These are phyloP conservation scores for Octopus sinensis DNA, from an alignment of 1,140 invertebrate species.

Conservation along the genomic window DNA sequence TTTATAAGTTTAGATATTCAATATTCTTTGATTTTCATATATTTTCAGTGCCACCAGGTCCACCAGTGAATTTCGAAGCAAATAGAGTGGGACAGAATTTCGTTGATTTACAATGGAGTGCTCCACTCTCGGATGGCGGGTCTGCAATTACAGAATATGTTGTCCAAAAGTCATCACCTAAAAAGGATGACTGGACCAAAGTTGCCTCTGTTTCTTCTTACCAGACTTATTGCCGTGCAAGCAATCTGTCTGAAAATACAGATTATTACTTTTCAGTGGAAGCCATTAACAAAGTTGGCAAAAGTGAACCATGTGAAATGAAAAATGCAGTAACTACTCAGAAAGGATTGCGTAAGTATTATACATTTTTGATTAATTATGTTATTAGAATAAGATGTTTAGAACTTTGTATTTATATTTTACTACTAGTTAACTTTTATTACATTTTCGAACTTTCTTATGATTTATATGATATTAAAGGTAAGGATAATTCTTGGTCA, in stretches of 20 bases:
- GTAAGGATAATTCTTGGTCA: too few species aligned
- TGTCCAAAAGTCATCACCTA: constrained; percentile 40
- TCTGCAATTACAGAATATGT: constrained; percentile 73
- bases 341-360: not conserved
- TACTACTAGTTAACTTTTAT: constrained; percentile 70
- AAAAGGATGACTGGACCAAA: constrained; percentile 44
- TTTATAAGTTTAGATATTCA: too few species aligned
- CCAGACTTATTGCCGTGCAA: constrained; percentile 59
- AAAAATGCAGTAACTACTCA: not conserved
- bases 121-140: constrained; percentile 85
- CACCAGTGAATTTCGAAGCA: constrained; percentile 87
- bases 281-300: constrained; percentile 95
- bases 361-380: not conserved
- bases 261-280: constrained; percentile 91
- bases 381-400: not conserved
- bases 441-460: constrained; percentile 70
- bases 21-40: too few species aligned
- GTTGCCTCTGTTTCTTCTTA: constrained; percentile 38
- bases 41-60: constrained; percentile 68
- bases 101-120: constrained; percentile 89
- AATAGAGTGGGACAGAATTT: constrained; percentile 91
- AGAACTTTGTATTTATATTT: constrained; percentile 4
- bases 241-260: constrained; percentile 77
- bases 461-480: too few species aligned
- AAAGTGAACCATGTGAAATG: constrained; percentile 83